Base-by-base conservation (phyloP, 1,140 invertebrate species). In the Notospermus geniculatus region DNA sequence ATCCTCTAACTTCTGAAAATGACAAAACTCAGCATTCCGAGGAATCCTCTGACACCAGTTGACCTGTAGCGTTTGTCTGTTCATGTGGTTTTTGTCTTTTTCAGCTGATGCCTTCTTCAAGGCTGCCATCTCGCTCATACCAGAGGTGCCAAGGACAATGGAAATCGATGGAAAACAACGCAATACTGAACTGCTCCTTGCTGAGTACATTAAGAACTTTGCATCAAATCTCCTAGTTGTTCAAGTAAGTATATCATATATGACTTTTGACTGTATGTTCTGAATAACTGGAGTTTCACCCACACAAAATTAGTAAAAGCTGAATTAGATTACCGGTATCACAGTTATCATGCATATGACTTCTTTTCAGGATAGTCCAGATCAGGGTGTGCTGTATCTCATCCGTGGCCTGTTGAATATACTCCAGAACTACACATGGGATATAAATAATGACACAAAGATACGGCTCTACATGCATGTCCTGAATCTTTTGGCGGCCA, bases 61-160 rank as follows among this genome's bases (percentile, higher is more conserved):
- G n/a, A n/a, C n/a, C n/a, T 30, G n/a, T 25, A 55, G 9, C 25
- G n/a, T 5, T 55, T 28, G 4, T 25, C 23, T 27, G 9, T 36
- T 29, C 28, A 19, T 60, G 32, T 54, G 36, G 36, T n/a, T n/a
- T 57, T 41, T 62, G 71, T 70, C 27, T 56, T 70, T 83, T 80
- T 59, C 74, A 94, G 93, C 91, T 59, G 94, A 97, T 85, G 91
- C 91, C 1, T 96, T 93, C 75, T 90, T 97, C 58, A 95, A 95
- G 82, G 89, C 91, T 43, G 88, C 91, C 0, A 85, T 97, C 11
- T 88, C 86, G 53, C 78, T 92, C 22, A 85, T 96, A 46, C 86
- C 87, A 4, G 91, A 95, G 68, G 83, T 94, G 69, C 89, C 90
- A 0, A 84, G 86, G 59, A 85, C 84, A n/a, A 82, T 91, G 55